Evolutionary conservation across 2,888 invertebrate species (phyloP), one percentile per base, ranked within the genome.

Genomic region (Kuschelorhynchus macadamiae): DNA sequence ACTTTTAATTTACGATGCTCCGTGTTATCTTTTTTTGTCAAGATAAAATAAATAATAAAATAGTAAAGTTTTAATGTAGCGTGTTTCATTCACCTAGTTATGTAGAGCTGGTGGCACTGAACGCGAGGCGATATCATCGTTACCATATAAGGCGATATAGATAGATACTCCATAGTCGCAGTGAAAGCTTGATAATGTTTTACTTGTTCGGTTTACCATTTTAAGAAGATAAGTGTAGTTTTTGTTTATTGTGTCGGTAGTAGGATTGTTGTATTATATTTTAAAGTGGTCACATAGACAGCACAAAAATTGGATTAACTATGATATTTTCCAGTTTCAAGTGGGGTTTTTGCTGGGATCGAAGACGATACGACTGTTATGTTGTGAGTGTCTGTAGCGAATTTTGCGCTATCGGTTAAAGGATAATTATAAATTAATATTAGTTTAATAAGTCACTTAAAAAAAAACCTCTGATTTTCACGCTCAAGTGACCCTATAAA

Each of bases 131-230:
- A n/a, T 33, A 47, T 50, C 56, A 66, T 62, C 62, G 36, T 53
- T 33, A 50, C 69, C 71, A 62, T 66, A 71, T 68, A 69, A 66
- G 71, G 71, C 56, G 46, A 55, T 62, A 62, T 65, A 49, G 62
- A 66, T 57, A 64, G 62, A 66, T 57, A 64, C 71, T 33, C 62
- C 52, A 16, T 33, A 20, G 11, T 7, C n/a, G 17, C 25, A 56
- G 64, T 64, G 64, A 64, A 64, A 64, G 64, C 57, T 20, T 20
- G 20, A 52, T 52, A 39, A 8, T 52, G 20, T 20, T 36, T 32
- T 16, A 30, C 12, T 49, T 21, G 49, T 49, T 49, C 49, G 49
- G n/a, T 49, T 20, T 49, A 25, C 21, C 49, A 49, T 49, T 49
- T 36, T 49, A 18, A 55, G 33, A 32, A 25, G 25, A 25, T 7